phyloP scores from a whole-genome alignment of 2,888 invertebrate species.

The Cetonia aurata region DNA sequence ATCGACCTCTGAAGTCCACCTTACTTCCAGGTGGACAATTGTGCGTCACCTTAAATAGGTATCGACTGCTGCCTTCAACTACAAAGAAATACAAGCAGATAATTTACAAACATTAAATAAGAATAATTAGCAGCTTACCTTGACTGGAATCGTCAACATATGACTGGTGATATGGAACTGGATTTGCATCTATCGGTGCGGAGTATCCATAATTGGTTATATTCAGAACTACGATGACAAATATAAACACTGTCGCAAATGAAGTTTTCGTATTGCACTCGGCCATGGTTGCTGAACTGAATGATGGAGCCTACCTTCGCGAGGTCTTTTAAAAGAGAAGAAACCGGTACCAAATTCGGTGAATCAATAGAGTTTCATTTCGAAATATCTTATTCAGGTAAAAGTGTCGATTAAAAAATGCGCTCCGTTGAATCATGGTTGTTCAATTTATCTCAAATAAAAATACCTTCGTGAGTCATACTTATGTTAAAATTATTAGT shows the following conservation, averaged over 20 bases:
- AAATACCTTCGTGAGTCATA: conserved; percentile 8
- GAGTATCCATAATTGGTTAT: conserved; percentile 1
- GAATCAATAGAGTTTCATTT: conserved; percentile 11
- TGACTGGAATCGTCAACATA: conserved; percentile 13
- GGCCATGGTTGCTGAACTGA: conserved; percentile 8
- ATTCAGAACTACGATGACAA: neutral
- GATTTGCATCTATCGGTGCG: neutral
- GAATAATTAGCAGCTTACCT: conserved; percentile 5
- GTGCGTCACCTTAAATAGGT: conserved; percentile 28
- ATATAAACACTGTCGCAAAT: neutral
- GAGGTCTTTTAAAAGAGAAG: conserved; percentile 26
- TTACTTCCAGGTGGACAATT: conserved; percentile 37
- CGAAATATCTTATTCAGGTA: neutral
- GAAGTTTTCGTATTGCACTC: neutral
- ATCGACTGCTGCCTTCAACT: conserved; percentile 20
- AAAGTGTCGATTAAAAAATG: conserved; percentile 6
- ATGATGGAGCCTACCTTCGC: conserved; percentile 8
- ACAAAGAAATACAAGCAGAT: neutral
- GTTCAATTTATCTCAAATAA: conserved; percentile 10
- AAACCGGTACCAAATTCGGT: conserved; percentile 30
- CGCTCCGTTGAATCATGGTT: conserved; percentile 23
- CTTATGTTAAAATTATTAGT: conserved; percentile 3
- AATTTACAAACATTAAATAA: neutral
- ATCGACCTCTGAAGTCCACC: conserved; percentile 42
- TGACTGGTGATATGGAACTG: neutral